Evolutionary conservation across 2,797 vertebrate genomes (phyloP).

Genomic region (Crypturellus tataupa): DNA sequence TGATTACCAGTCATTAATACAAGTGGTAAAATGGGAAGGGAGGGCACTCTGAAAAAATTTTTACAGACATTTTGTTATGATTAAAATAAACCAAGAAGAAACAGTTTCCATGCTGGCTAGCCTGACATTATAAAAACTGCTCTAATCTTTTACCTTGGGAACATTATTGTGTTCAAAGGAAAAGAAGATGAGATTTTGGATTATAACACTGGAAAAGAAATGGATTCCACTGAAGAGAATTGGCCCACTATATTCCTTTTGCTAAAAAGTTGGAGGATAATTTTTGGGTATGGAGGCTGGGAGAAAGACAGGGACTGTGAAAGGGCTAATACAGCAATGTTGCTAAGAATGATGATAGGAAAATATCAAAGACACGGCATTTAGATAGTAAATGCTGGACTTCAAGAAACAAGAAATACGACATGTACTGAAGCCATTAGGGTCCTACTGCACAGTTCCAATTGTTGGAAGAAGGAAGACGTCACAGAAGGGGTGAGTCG

Average conservation of each 20-base stretch:
- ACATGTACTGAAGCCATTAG: background rate
- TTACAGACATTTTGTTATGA: background rate
- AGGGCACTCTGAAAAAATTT: background rate
- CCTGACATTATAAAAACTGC: background rate
- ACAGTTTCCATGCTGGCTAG: background rate
- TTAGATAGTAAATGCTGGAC: background rate
- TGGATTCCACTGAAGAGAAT: slow-evolving; percentile 3
- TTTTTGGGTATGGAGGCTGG: background rate
- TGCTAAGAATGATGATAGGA: background rate
- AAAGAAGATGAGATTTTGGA: slow-evolving; percentile 8
- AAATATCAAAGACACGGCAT: background rate
- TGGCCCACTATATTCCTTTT: background rate
- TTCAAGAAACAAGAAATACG: background rate
- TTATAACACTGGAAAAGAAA: slow-evolving; percentile 10
- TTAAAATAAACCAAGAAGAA: background rate
- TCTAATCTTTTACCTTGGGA: background rate
- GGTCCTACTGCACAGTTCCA: background rate
- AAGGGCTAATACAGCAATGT: background rate
- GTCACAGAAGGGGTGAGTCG: background rate
- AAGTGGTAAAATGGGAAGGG: background rate
- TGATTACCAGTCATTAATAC: background rate
- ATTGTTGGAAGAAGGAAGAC: background rate
- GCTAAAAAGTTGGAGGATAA: background rate
- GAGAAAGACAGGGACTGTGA: background rate
- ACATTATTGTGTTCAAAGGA: background rate